Evolutionary conservation across 35 echinoderm and acorn worm species (phyloP), one percentile per base, ranked within the genome.

Genomic region (Diadema setosum): DNA sequence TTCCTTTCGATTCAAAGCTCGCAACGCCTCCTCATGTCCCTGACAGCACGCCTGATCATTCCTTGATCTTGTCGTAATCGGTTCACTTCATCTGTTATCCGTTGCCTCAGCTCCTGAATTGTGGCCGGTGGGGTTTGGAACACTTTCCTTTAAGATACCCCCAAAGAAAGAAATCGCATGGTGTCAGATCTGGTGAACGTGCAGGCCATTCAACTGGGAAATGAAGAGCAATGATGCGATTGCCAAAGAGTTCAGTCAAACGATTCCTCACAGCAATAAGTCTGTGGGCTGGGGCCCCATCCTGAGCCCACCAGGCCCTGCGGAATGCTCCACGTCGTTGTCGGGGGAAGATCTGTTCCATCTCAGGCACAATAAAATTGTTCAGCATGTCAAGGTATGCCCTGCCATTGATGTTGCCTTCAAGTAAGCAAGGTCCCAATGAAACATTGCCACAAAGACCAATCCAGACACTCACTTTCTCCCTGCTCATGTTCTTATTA

Each of bases 161-260:
- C n/a, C n/a, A n/a, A n/a, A n/a, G n/a, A n/a, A n/a, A 83, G 34
- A 65, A 86, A 70, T 86, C 57, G 2, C 46, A 56, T 2, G 84
- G 57, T 14, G 6, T 70, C 2, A 44, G 37, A 20, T 86, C 60
- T 11, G 84, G 57, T 1, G 84, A 86, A 12, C 84, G 36, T 42
- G 84, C 23, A 18, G 84, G 84, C 84, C 84, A 86, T 31, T 86
- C 84, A 39, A 83, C 45, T 11, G 81, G 5, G 40, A 34, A 37
- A 58, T 26, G 18, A 45, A 45, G 80, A 46, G 36, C 80, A 82
- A 82, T 31, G 43, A 82, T 20, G 3, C 80, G 11, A 23, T 83
- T 58, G 26, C 49, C 49, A 42, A 84, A 84, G 1, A 84, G 30
- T 16, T 58, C 56, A 12, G 34, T 12, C 52, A 84, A 58, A 33